Evolutionary conservation across 2,113 vertebrate species (phyloP).

Genomic region (Pygoscelis antarcticus): DNA sequence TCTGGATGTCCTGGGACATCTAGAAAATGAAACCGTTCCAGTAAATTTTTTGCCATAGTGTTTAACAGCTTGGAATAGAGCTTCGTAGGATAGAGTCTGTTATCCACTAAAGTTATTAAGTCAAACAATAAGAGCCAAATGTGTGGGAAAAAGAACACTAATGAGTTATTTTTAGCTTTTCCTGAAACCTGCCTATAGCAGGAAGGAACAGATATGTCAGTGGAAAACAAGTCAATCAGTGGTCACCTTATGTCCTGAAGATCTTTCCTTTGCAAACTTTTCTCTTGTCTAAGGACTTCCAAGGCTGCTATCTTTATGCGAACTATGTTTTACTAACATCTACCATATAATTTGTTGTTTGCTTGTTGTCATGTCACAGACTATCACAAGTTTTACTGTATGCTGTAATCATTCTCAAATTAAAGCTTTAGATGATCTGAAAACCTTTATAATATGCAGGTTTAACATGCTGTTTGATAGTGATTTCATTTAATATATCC

Average conservation of each 20-base stretch:
- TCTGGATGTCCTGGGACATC: background rate
- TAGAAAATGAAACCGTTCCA: background rate
- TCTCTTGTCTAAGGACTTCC: background rate
- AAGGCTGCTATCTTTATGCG: slow-evolving; percentile 21
- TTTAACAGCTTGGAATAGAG: background rate
- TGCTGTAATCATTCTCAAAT: slow-evolving; percentile 27
- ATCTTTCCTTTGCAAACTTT: background rate
- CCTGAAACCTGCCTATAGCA: background rate
- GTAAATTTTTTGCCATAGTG: background rate
- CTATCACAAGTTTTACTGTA: background rate
- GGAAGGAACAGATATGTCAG: background rate
- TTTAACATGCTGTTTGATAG: slow-evolving; percentile 49
- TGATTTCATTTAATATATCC: slow-evolving; percentile 33
- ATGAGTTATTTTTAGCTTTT: slow-evolving; percentile 7
- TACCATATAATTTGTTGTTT: slow-evolving; percentile 43
- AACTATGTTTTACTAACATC: slow-evolving; percentile 20
- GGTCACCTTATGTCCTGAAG: background rate
- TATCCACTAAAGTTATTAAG: background rate
- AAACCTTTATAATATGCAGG: slow-evolving; percentile 10
- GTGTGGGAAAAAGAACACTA: background rate
- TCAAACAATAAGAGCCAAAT: background rate
- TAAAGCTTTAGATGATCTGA: slow-evolving; percentile 22
- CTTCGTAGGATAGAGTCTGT: background rate
- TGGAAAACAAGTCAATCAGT: background rate
- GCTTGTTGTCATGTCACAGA: slow-evolving; percentile 36